Percentiles rank a stretch among this genome's conserved stretches.
Conservation (phyloP, 1,140 invertebrate genomes). For the Drosophila pandora region DNA sequence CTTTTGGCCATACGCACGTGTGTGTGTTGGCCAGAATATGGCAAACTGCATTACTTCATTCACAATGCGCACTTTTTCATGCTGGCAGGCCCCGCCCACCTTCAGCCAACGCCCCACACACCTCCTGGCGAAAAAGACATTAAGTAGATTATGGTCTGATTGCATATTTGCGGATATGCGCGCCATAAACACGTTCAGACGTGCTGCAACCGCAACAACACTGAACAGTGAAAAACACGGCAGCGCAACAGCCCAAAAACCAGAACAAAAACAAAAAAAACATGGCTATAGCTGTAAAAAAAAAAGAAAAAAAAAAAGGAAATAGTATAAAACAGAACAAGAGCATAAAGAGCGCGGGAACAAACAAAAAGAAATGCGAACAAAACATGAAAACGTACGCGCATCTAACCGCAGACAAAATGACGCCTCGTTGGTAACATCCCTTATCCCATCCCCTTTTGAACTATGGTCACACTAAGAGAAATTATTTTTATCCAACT, state of each 20-base stretch:
- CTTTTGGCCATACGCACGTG: conserved; percentile 19
- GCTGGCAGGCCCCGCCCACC: conserved; percentile 13
- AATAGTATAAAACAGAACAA: conserved; percentile 26
- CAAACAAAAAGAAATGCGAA: conserved; percentile 35
- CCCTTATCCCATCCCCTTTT: background rate
- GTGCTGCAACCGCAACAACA: conserved; percentile 78
- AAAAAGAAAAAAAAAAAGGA: conserved; percentile 1
- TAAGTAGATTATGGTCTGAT: conserved; percentile 83
- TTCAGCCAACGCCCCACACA: background rate
- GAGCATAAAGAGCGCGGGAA: conserved; percentile 41
- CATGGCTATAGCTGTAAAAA: background rate
- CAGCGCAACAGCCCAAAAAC: conserved; percentile 64
- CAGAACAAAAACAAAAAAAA: conserved; percentile 21
- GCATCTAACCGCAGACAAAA: conserved; percentile 79
- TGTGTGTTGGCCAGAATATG: conserved; percentile 35
- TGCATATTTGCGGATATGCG: conserved; percentile 82
- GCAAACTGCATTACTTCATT: conserved; percentile 78
- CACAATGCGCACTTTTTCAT: conserved; percentile 48
- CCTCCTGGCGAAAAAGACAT: conserved; percentile 69
- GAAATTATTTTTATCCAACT: background rate
- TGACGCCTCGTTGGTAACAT: conserved; percentile 50
- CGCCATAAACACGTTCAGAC: conserved; percentile 81
- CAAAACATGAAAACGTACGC: conserved; percentile 74
- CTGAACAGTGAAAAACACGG: conserved; percentile 48
- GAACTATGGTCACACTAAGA: background rate